These are phyloP conservation scores for Melipona beecheii DNA, from an alignment of 2,888 invertebrate species.

Conservation along the genomic window DNA sequence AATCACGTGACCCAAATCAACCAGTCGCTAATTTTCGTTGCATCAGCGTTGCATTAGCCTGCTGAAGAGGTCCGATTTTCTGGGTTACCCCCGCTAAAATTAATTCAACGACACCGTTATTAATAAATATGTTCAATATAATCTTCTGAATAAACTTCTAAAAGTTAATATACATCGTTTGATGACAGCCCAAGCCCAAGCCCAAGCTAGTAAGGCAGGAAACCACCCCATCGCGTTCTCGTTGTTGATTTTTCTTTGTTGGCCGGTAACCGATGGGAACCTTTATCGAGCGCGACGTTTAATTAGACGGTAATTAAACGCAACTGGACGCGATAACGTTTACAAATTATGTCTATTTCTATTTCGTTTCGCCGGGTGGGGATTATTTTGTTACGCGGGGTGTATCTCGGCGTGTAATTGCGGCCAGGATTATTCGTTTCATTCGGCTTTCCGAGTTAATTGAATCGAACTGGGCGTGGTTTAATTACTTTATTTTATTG, in stretches of 20 bases:
- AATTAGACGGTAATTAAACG: constrained; percentile 20
- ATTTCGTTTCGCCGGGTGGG: not conserved
- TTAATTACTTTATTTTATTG: constrained; percentile 4
- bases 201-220: too few species aligned
- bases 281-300: constrained; percentile 9
- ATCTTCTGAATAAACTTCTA: too few species aligned
- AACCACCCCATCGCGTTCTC: not conserved
- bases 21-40: too few species aligned
- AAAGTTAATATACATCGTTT: too few species aligned
- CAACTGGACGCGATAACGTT: constrained; percentile 16
- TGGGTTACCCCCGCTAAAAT: too few species aligned
- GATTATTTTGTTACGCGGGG: not conserved
- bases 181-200: too few species aligned
- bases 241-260: constrained; percentile 15
- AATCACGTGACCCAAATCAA: too few species aligned
- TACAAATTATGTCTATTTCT: constrained; percentile 17
- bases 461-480: constrained; percentile 7
- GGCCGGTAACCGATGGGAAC: not conserved
- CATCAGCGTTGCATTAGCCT: too few species aligned
- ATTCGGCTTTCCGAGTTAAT: not conserved
- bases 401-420: constrained; percentile 1
- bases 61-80: too few species aligned
- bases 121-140: too few species aligned
- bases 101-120: too few species aligned
- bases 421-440: not conserved